phyloP scores from a whole-genome alignment of 2,797 vertebrate genomes.

The Gallinago nigripennis region DNA sequence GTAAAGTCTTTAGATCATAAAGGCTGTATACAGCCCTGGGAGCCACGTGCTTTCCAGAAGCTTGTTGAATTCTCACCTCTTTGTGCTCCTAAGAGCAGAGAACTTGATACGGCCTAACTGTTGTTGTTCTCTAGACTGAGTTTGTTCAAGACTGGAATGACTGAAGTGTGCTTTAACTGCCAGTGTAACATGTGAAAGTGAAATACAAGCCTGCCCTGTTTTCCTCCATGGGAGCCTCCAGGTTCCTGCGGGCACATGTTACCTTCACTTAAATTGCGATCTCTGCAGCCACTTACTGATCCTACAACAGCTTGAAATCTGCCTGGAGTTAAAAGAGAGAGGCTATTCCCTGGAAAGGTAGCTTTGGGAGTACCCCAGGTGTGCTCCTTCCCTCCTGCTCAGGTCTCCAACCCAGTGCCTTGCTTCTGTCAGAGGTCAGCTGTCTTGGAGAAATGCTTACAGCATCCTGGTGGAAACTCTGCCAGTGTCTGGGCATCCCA shows the following conservation, averaged over 20 bases:
- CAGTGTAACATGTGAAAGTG: background rate
- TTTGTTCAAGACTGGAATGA: background rate
- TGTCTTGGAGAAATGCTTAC: background rate
- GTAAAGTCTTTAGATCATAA: background rate
- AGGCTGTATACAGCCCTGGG: background rate
- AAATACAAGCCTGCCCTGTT: background rate
- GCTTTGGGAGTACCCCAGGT: background rate
- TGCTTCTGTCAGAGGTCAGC: rapidly evolving
- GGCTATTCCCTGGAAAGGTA: background rate
- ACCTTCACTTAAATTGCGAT: background rate
- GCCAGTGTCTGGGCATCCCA: background rate
- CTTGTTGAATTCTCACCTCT: background rate
- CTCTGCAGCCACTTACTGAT: background rate
- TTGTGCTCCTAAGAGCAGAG: background rate
- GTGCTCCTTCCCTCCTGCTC: background rate
- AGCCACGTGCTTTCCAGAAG: background rate
- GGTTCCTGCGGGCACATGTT: background rate
- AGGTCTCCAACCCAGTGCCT: background rate
- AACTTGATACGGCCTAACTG: background rate
- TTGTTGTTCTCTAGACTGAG: background rate
- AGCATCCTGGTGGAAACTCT: background rate
- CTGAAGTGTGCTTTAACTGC: background rate
- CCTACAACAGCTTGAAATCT: background rate
- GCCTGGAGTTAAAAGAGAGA: background rate
- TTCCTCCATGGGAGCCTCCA: background rate